A percentile compares a stretch with the other conserved stretches of the same genome.
phyloP scores from a whole-genome alignment of 2,113 vertebrate genomes.

The Apodemus speciosus region DNA sequence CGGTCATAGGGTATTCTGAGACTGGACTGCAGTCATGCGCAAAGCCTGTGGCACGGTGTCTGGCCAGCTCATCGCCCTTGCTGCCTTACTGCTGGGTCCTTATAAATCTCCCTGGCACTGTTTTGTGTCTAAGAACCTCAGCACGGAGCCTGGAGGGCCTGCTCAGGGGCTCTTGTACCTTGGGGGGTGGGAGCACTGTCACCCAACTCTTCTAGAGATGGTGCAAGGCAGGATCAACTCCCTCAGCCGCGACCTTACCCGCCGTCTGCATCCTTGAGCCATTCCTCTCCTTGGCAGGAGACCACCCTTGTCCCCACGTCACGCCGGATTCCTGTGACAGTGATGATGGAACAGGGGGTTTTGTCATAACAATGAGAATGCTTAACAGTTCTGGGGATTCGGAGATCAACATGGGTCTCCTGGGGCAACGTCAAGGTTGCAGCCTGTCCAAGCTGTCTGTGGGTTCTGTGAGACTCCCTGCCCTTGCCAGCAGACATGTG shows the following conservation, averaged over 20 bases:
- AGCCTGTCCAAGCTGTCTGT: not conserved
- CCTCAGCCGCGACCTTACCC: not conserved
- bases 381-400: not conserved
- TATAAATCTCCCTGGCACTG: not conserved
- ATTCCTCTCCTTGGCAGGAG: not conserved
- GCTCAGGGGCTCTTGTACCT: not conserved
- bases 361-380: not conserved
- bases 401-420: not conserved
- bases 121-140: not conserved
- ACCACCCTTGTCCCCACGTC: not conserved
- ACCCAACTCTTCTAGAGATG: not conserved
- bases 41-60: rapidly evolving
- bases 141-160: not conserved
- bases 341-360: not conserved
- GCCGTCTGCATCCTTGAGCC: not conserved
- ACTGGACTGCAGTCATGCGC: rapidly evolving
- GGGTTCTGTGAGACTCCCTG: not conserved
- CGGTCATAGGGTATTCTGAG: not conserved
- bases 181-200: not conserved
- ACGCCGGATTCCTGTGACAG: not conserved
- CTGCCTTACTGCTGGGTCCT: not conserved
- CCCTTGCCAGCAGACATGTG: rapidly evolving
- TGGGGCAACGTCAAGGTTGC: not conserved
- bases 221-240: not conserved
- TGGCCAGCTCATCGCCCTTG: not conserved